Percentiles rank a stretch among this genome's conserved stretches.
phyloP scores from a whole-genome alignment of 2,113 vertebrate genomes.

The Cheilinus undulatus region DNA sequence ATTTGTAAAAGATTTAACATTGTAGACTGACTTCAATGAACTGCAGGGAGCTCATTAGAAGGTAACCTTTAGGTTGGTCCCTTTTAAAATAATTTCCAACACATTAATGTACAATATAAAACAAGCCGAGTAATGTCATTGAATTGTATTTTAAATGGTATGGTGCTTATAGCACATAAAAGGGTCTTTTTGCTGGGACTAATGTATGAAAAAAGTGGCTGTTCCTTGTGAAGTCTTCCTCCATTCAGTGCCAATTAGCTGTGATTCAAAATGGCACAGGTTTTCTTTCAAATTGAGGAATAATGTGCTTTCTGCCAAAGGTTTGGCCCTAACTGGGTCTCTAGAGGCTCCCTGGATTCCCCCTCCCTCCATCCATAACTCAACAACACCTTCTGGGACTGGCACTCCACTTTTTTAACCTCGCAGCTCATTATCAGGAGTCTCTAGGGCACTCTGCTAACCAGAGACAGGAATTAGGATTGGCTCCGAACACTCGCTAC shows the following conservation, averaged over 20 bases:
- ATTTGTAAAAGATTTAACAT: slow-evolving; percentile 15
- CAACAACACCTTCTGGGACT: slow-evolving; percentile 89
- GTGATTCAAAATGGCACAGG: slow-evolving; percentile 74
- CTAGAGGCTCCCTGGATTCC: slow-evolving; percentile 63
- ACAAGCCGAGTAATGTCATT: slow-evolving; percentile 7
- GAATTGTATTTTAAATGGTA: slow-evolving; percentile 20
- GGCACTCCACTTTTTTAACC: slow-evolving; percentile 85
- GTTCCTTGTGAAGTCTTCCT: slow-evolving; percentile 39
- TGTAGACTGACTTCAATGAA: slow-evolving; percentile 7
- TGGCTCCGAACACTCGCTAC: slow-evolving; percentile 81
- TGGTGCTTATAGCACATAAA: slow-evolving; percentile 32
- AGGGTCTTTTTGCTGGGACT: slow-evolving; percentile 30
- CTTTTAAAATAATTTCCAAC: slow-evolving; percentile 4
- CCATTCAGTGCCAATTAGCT: slow-evolving; percentile 74
- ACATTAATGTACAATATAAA: slow-evolving; percentile 19
- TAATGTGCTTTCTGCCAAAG: slow-evolving; percentile 74
- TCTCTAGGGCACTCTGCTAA: slow-evolving; percentile 85
- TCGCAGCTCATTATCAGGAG: slow-evolving; percentile 91
- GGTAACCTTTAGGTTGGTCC: slow-evolving; percentile 24
- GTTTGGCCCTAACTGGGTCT: slow-evolving; percentile 78
- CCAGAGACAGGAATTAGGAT: slow-evolving; percentile 91
- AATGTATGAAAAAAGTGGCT: slow-evolving; percentile 39
- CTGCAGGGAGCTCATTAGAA: slow-evolving; percentile 8
- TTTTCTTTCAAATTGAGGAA: slow-evolving; percentile 75
- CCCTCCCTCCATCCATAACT: slow-evolving; percentile 77